A percentile compares a stretch with the other conserved stretches of the same genome.
Conservation (phyloP, 2,888 invertebrate species). For the Xestobium rufovillosum region DNA sequence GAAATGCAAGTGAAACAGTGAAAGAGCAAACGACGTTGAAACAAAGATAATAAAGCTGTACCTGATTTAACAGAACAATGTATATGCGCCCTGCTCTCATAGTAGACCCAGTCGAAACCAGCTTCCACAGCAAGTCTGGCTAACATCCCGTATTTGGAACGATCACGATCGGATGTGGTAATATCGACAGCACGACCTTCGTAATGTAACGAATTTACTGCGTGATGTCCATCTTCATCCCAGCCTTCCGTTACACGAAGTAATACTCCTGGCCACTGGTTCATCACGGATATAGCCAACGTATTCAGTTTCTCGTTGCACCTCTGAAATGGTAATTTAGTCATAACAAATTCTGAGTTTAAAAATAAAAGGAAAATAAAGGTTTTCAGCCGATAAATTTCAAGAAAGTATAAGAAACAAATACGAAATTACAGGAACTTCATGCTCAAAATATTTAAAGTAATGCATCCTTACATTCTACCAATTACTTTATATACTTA, state of each 20-base stretch:
- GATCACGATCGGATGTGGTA: slow-evolving; percentile 88
- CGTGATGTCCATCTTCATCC: slow-evolving; percentile 80
- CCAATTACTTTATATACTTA: too few relatives aligned
- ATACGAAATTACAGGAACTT: too few relatives aligned
- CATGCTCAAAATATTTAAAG: too few relatives aligned
- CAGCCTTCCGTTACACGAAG: slow-evolving; percentile 92
- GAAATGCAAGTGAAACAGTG: too few relatives aligned
- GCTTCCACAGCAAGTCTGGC: slow-evolving; percentile 93
- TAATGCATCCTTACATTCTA: too few relatives aligned
- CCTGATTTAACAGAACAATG: slow-evolving; percentile 98
- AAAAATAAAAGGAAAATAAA: too few relatives aligned
- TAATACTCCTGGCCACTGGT: slow-evolving; percentile 94
- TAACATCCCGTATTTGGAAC: slow-evolving; percentile 91
- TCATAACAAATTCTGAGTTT: too few relatives aligned
- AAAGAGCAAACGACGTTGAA: too few relatives aligned
- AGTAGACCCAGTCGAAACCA: slow-evolving; percentile 98
- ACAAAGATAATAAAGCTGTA: too few relatives aligned
- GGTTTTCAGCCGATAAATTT: too few relatives aligned
- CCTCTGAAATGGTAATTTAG: slow-evolving; percentile 66
- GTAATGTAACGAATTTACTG: slow-evolving; percentile 83
- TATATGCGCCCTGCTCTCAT: slow-evolving; percentile 88
- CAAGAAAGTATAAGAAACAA: too few relatives aligned
- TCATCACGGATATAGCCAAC: slow-evolving; percentile 93
- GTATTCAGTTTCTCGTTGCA: slow-evolving; percentile 94
- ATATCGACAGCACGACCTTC: slow-evolving; percentile 96